A percentile compares a stretch with the other conserved stretches of the same genome.
phyloP scores from a whole-genome alignment of 1,140 invertebrate genomes.

The Asbolus verrucosus region DNA sequence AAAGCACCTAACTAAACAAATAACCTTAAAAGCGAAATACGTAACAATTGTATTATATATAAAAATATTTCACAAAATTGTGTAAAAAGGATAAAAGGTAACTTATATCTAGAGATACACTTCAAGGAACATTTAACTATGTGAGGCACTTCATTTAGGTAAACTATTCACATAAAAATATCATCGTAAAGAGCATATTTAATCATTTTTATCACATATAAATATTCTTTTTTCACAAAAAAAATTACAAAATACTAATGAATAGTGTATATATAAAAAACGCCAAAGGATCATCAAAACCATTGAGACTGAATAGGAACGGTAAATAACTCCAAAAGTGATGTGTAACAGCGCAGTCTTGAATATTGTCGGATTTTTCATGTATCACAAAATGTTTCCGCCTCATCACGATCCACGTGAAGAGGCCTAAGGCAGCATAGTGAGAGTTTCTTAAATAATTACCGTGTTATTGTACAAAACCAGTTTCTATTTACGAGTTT shows the following conservation, averaged over 20 bases:
- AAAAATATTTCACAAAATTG: constrained; percentile 45
- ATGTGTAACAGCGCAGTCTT: constrained; percentile 42
- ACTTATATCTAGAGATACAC: constrained; percentile 52
- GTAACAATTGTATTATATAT: constrained; percentile 24
- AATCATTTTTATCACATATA: constrained; percentile 40
- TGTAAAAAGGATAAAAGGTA: constrained; percentile 51
- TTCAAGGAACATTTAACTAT: constrained; percentile 58
- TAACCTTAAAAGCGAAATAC: constrained; percentile 37
- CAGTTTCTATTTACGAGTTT: constrained; percentile 13
- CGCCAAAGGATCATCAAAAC: constrained; percentile 25
- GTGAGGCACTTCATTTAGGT: constrained; percentile 57
- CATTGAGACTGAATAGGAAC: constrained; percentile 35
- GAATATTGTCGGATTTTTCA: constrained; percentile 44
- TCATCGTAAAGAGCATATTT: constrained; percentile 46
- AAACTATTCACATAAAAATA: constrained; percentile 57
- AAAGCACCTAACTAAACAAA: constrained; percentile 37
- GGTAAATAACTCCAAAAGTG: constrained; percentile 37
- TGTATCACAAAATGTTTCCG: constrained; percentile 36
- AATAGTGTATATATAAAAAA: constrained; percentile 27
- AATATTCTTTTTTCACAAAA: constrained; percentile 39
- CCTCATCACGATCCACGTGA: neutral
- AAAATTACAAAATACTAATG: constrained; percentile 42
- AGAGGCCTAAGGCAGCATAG: constrained; percentile 40
- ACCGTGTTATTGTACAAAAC: too few relatives aligned
- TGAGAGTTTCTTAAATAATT: constrained; percentile 18